Evolutionary conservation across 1,140 invertebrate species (phyloP).

Genomic region (Listronotus oregonensis): DNA sequence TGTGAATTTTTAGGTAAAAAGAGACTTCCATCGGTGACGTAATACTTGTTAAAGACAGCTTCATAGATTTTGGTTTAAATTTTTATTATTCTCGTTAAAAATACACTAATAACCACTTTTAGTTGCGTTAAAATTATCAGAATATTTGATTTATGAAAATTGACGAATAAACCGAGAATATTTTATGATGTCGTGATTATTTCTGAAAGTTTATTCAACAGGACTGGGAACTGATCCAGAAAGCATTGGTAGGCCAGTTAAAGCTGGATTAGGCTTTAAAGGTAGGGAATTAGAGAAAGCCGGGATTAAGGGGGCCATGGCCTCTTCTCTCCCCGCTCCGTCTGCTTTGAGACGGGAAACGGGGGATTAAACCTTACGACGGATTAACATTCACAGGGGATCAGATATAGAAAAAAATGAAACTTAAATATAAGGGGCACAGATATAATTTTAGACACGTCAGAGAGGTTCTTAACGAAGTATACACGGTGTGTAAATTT

Average conservation of each 20-base stretch:
- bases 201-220: constrained; percentile 36
- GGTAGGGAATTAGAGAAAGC: constrained; percentile 61
- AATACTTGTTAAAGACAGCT: too few relatives aligned
- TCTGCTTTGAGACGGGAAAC: constrained; percentile 51
- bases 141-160: constrained; percentile 10
- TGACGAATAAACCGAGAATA: constrained; percentile 15
- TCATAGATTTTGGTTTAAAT: too few relatives aligned
- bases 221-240: constrained; percentile 37
- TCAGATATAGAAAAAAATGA: constrained; percentile 52
- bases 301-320: constrained; percentile 57
- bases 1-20: too few relatives aligned
- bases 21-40: too few relatives aligned
- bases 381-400: constrained; percentile 54
- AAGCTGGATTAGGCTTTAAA: constrained; percentile 60
- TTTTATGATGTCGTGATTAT: constrained; percentile 31
- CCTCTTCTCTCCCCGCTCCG: constrained; percentile 35
- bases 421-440: constrained; percentile 35
- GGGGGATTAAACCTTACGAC: constrained; percentile 49
- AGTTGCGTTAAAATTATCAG: too few relatives aligned
- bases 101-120: too few relatives aligned
- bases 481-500: neutral
- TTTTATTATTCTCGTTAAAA: too few relatives aligned
- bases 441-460: constrained; percentile 28
- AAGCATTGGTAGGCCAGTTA: constrained; percentile 53
- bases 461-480: too few relatives aligned